phyloP scores from a whole-genome alignment of 2,113 vertebrate species.

The Trematocara variabile region DNA sequence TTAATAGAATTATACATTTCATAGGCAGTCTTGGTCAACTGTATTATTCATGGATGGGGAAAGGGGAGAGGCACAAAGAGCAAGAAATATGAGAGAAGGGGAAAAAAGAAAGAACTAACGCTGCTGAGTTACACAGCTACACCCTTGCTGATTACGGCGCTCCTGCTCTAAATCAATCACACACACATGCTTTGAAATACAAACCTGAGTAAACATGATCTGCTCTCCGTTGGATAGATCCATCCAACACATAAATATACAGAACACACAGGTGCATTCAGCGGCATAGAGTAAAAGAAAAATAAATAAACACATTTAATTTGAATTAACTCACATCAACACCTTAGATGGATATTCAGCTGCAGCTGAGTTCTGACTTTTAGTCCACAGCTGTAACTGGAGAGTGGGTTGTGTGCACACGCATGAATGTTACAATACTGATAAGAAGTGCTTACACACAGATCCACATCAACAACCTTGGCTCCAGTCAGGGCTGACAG shows the following conservation, averaged over 20 bases:
- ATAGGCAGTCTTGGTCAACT: slow-evolving; percentile 1
- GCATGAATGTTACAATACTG: not conserved
- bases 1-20: not conserved
- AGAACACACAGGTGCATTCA: not conserved
- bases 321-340: not conserved
- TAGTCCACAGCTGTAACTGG: not conserved
- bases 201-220: slow-evolving; percentile 39
- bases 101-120: not conserved
- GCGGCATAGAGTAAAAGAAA: not conserved
- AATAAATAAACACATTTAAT: not conserved
- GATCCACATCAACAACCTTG: not conserved
- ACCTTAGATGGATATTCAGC: not conserved
- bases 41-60: slow-evolving; percentile 46
- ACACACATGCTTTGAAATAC: not conserved
- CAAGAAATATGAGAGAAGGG: not conserved
- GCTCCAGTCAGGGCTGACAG: not conserved
- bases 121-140: not conserved
- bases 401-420: not conserved
- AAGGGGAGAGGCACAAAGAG: not conserved
- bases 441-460: slow-evolving; percentile 21
- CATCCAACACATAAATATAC: not conserved
- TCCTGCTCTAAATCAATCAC: slow-evolving; percentile 3
- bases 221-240: not conserved
- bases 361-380: not conserved
- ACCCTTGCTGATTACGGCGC: not conserved